Percentiles rank a stretch among this genome's conserved stretches.
Conservation (phyloP, 2,888 invertebrate genomes). For the Bruchidius siliquastri region DNA sequence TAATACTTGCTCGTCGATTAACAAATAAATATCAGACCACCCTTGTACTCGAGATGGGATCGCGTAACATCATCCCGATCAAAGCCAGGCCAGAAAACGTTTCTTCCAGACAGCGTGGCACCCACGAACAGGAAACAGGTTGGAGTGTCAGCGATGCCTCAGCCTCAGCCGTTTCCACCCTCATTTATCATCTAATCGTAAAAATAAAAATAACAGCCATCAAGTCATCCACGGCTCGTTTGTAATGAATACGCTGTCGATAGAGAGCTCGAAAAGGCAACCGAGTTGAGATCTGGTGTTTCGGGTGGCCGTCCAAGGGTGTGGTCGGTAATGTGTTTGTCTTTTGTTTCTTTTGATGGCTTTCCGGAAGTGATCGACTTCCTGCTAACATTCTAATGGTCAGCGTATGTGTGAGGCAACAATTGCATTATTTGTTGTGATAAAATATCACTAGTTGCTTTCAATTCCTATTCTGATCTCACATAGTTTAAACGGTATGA, state of each 20-base stretch:
- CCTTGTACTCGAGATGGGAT: not conserved
- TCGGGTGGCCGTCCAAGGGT: not conserved
- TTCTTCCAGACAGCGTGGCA: conserved; percentile 41
- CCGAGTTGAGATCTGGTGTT: not conserved
- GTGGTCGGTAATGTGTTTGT: not conserved
- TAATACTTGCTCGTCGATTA: too few relatives aligned
- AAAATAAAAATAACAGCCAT: conserved; percentile 28
- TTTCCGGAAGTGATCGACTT: not conserved
- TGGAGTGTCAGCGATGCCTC: conserved; percentile 23
- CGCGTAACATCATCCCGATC: not conserved
- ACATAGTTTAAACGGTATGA: too few relatives aligned
- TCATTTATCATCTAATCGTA: conserved; percentile 38
- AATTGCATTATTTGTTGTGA: too few relatives aligned
- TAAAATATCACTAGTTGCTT: too few relatives aligned
- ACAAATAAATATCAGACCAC: not conserved
- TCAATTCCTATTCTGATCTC: too few relatives aligned
- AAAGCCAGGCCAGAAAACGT: not conserved
- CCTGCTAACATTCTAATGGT: not conserved
- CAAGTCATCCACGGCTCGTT: conserved; percentile 24
- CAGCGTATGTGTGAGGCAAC: not conserved
- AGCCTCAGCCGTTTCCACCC: conserved; percentile 28
- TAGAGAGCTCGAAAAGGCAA: not conserved
- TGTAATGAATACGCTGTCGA: conserved; percentile 13
- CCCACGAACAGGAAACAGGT: conserved; percentile 41
- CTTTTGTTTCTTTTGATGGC: not conserved